Base-by-base conservation (phyloP, 2,888 invertebrate species). In the Drosophila macrospina region DNA sequence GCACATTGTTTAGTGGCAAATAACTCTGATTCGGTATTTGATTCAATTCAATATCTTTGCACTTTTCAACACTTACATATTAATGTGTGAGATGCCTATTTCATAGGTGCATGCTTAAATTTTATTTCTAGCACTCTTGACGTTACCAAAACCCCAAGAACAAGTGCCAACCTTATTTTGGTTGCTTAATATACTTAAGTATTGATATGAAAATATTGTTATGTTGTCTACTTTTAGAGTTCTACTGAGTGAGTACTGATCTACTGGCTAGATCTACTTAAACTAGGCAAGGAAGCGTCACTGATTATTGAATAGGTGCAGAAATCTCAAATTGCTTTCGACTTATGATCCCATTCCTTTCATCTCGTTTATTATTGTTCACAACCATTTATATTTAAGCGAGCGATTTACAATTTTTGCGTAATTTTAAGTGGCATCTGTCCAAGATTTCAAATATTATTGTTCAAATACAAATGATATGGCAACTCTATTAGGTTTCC, bases 381-480 rank as follows among this genome's bases (percentile, higher is more conserved):
- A 91, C 91, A 91, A 91, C 91, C 91, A 64, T 90, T 86, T 73
- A 81, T 78, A 85, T 90, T 91, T 89, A 91, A 91, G 91, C 91
- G 91, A 91, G 91, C 91, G 91, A 90, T 80, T 78, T 74, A 74
- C 66, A 74, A 76, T 48, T 36, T 62, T 50, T 48, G 41, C 36
- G 37, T 30, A 24, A 20, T 39, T 47, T 62, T 41, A 51, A 71
- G 51, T 59, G 45, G 64, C 63, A 61, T 69, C 55, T 69, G 48
- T 62, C 13, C 30, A 57, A 62, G 59, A 39, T 6, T 32, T 51
- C 20, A 36, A 48, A 44, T 20, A n/a, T 20, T 42, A 30, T 34
- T 41, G 41, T 69, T 50, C 13, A 65, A 67, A 60, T 63, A 66
- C 80, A 80, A 82, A 74, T 69, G 61, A 78, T 78, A 78, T 79